Percentiles rank a stretch among this genome's conserved stretches.
Conservation (phyloP, 2,888 invertebrate species). For the Hypercompe scribonia region DNA sequence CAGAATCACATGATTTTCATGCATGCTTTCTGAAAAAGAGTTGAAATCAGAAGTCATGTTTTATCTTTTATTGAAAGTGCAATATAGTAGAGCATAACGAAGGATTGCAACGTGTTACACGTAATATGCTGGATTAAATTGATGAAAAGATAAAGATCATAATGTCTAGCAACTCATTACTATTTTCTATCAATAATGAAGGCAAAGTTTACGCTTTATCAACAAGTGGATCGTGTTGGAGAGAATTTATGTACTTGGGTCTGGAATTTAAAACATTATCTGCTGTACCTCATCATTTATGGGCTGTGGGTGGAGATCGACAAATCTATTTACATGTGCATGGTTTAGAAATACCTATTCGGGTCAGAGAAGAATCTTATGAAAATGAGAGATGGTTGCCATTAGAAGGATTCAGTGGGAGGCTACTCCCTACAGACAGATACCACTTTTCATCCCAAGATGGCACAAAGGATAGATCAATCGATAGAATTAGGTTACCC, state of each 20-base stretch:
- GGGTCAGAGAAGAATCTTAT: slow-evolving; percentile 95
- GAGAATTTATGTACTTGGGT: slow-evolving; percentile 94
- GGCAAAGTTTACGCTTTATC: slow-evolving; percentile 95
- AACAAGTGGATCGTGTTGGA: slow-evolving; percentile 93
- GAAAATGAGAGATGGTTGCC: slow-evolving; percentile 98
- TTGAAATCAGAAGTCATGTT: not conserved
- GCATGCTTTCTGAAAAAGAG: not conserved
- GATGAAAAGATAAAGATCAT: slow-evolving; percentile 26
- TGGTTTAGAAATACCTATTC: slow-evolving; percentile 95
- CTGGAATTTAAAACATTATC: slow-evolving; percentile 96
- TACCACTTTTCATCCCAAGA: slow-evolving; percentile 94
- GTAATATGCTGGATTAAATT: not conserved
- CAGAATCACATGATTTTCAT: not conserved
- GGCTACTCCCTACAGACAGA: slow-evolving; percentile 95
- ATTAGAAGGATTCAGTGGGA: slow-evolving; percentile 93
- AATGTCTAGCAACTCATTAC: slow-evolving; percentile 89
- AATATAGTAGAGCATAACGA: slow-evolving; percentile 1
- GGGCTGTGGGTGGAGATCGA: slow-evolving; percentile 97
- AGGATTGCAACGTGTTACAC: not conserved
- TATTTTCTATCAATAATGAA: slow-evolving; percentile 95
- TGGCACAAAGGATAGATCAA: slow-evolving; percentile 92
- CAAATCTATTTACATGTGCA: slow-evolving; percentile 97
- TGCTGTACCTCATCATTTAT: slow-evolving; percentile 93
- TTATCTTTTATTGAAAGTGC: not conserved
- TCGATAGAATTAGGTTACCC: slow-evolving; percentile 94